phyloP scores from a whole-genome alignment of 2,888 invertebrate species.

The Oscheius sp. region DNA sequence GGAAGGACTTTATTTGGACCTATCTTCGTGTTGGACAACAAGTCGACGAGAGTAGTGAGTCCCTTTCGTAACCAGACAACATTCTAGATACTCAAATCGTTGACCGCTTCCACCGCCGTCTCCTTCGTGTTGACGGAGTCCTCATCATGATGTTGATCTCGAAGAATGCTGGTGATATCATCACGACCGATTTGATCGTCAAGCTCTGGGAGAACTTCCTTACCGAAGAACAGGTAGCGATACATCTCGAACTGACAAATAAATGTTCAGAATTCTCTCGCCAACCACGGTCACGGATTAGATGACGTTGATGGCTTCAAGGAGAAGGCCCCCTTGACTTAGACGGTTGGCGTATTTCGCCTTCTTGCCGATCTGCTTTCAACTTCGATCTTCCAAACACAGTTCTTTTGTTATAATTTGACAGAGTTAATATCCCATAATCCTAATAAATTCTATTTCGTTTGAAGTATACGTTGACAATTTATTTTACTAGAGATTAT shows the following conservation, averaged over 20 bases:
- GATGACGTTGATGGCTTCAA: constrained; percentile 37
- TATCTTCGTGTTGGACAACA: constrained; percentile 62
- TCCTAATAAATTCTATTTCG: too few relatives aligned
- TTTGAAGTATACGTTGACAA: too few relatives aligned
- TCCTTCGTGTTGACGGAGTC: constrained; percentile 63
- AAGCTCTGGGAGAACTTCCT: constrained; percentile 65
- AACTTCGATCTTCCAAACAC: constrained; percentile 18
- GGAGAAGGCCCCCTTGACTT: constrained; percentile 31
- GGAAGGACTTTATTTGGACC: constrained; percentile 54
- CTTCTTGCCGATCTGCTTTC: neutral
- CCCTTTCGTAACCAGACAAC: neutral
- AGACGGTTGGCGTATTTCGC: neutral
- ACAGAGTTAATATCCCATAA: too few relatives aligned
- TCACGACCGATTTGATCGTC: constrained; percentile 65
- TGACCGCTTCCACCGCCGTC: constrained; percentile 39
- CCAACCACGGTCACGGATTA: constrained; percentile 6
- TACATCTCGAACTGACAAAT: neutral
- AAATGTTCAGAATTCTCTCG: neutral
- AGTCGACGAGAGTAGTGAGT: constrained; percentile 52
- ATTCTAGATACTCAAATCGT: too few relatives aligned
- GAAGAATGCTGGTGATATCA: constrained; percentile 68
- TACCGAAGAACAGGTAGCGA: constrained; percentile 35
- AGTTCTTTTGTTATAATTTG: too few relatives aligned
- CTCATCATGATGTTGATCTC: constrained; percentile 65
- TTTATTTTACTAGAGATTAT: too few relatives aligned